Conservation (phyloP, 2,888 invertebrate genomes). For the Meta bourneti region DNA sequence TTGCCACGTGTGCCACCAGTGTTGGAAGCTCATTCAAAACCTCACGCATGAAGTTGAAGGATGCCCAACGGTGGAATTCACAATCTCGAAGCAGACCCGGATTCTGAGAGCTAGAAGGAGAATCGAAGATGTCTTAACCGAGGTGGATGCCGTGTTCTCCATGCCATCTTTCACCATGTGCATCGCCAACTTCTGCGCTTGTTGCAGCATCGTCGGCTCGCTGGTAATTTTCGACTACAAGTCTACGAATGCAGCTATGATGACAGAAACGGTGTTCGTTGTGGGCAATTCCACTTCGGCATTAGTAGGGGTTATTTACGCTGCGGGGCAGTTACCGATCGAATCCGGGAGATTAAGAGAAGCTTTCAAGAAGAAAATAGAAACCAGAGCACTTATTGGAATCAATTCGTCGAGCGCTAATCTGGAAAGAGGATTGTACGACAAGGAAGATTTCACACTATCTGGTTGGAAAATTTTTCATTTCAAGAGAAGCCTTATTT, state of each 20-base stretch:
- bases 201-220: background rate
- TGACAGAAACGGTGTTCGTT: background rate
- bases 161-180: background rate
- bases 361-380: conserved; percentile 1
- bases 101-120: background rate
- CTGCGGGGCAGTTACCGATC: conserved; percentile 8
- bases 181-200: background rate
- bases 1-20: conserved; percentile 10
- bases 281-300: background rate
- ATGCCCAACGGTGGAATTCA: background rate
- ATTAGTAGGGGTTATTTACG: background rate
- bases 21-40: background rate
- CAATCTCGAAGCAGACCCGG: background rate
- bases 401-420: background rate
- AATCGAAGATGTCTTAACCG: background rate
- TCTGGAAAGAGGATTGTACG: background rate
- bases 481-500: conserved; percentile 5
- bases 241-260: background rate
- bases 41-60: background rate
- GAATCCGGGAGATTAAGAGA: background rate
- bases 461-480: conserved; percentile 12
- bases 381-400: background rate
- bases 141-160: background rate
- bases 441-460: background rate
- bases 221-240: background rate